Evolutionary conservation across 1,140 invertebrate species (phyloP).

Genomic region (Berghia stephanieae): DNA sequence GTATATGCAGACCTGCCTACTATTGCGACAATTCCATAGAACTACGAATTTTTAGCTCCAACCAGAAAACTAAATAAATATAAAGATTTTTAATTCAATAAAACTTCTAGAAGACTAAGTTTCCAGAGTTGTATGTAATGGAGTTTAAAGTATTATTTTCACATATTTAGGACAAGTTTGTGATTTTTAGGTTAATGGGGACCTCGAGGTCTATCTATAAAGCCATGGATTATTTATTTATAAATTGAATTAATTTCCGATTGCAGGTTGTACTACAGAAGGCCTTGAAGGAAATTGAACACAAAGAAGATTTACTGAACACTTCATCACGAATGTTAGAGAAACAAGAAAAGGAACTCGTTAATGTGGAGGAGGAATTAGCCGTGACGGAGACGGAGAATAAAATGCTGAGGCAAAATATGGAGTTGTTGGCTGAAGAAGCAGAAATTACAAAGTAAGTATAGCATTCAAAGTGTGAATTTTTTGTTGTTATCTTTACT

Average conservation of each 20-base stretch:
- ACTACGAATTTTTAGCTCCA: too few relatives aligned
- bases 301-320: constrained; percentile 57
- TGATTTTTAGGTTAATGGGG: too few relatives aligned
- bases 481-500: background rate
- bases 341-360: constrained; percentile 55
- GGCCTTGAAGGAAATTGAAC: constrained; percentile 55
- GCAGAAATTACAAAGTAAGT: constrained; percentile 52
- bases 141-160: too few relatives aligned
- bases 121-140: too few relatives aligned
- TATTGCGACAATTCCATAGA: too few relatives aligned
- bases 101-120: too few relatives aligned
- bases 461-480: background rate
- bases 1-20: too few relatives aligned
- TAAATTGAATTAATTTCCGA: background rate
- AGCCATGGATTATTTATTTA: background rate
- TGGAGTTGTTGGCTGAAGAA: constrained; percentile 54
- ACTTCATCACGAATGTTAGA: constrained; percentile 51
- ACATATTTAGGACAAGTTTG: too few relatives aligned
- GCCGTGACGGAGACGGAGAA: constrained; percentile 54
- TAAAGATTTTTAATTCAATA: too few relatives aligned
- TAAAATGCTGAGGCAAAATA: constrained; percentile 51
- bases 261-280: constrained; percentile 59
- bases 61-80: too few relatives aligned
- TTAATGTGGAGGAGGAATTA: constrained; percentile 56
- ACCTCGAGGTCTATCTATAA: too few relatives aligned